Percentiles rank a stretch among this genome's conserved stretches.
Evolutionary conservation across 1,140 invertebrate genomes (phyloP).

Genomic region (Ceratosolen fusciceps): DNA sequence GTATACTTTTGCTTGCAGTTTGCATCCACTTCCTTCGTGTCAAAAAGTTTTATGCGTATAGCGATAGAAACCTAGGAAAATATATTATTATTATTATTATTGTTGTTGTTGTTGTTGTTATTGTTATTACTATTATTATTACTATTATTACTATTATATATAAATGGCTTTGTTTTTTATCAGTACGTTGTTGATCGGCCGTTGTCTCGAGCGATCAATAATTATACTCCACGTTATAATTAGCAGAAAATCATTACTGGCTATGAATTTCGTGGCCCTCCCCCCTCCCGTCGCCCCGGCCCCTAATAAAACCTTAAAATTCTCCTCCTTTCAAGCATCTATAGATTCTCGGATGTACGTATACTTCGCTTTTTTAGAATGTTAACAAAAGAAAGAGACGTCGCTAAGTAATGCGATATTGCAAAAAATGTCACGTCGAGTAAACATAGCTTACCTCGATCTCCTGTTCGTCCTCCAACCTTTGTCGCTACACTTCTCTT

Average conservation of each 20-base stretch:
- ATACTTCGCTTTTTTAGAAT: conserved; percentile 9
- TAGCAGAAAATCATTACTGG: not conserved
- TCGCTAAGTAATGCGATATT: conserved; percentile 42
- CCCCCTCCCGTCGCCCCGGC: not conserved
- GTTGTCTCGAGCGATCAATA: not conserved
- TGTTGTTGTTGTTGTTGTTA: too few species aligned
- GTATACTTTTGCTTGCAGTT: not conserved
- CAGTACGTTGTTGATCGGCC: not conserved
- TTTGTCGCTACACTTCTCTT: not conserved
- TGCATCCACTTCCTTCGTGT: not conserved
- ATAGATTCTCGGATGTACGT: conserved; percentile 22
- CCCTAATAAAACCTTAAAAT: too few species aligned
- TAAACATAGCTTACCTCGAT: conserved; percentile 20
- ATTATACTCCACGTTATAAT: not conserved
- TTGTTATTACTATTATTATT: too few species aligned
- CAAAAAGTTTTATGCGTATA: conserved; percentile 7
- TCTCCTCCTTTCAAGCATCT: conserved; percentile 10
- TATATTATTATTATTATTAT: too few species aligned
- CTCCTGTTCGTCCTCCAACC: not conserved
- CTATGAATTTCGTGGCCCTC: not conserved
- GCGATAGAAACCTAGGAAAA: too few species aligned
- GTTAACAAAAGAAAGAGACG: conserved; percentile 11
- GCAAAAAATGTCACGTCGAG: conserved; percentile 46
- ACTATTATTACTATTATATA: too few species aligned
- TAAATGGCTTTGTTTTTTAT: not conserved